Evolutionary conservation across 2,113 vertebrate species (phyloP).

Genomic region (Anguilla japonica): DNA sequence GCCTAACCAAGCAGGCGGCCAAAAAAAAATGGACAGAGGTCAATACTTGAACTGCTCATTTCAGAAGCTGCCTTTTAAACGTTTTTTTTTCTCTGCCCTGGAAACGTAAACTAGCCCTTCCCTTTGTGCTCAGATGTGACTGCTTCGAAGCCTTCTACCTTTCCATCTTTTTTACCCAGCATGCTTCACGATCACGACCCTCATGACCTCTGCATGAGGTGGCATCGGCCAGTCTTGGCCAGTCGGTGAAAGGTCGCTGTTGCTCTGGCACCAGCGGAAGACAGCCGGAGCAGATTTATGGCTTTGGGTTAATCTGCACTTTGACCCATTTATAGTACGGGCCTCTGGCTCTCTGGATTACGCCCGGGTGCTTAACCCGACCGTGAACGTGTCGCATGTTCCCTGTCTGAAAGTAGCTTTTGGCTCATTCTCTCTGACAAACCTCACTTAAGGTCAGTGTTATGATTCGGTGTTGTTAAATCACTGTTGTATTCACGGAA

Average conservation of each 20-base stretch:
- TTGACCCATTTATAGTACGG: constrained; percentile 30
- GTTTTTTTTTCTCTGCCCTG: background rate
- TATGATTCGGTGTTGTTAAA: background rate
- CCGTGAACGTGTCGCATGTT: constrained; percentile 19
- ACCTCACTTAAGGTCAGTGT: background rate
- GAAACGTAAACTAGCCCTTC: background rate
- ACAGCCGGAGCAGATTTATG: constrained; percentile 21
- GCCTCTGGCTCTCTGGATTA: constrained; percentile 26
- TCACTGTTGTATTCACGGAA: background rate
- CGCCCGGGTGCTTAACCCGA: constrained; percentile 2
- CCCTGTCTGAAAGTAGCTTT: background rate
- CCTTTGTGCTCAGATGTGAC: background rate
- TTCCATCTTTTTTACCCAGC: background rate
- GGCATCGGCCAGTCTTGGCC: background rate
- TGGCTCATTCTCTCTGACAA: background rate
- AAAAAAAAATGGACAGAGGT: background rate
- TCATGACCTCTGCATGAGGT: background rate
- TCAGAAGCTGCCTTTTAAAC: background rate
- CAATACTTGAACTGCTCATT: background rate
- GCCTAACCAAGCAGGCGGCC: background rate
- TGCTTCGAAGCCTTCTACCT: background rate
- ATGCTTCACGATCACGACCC: background rate
- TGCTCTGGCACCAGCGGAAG: background rate
- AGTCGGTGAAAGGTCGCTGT: background rate
- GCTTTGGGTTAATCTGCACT: constrained; percentile 27